phyloP scores from a whole-genome alignment of 2,797 vertebrate species.

The Otus scops region DNA sequence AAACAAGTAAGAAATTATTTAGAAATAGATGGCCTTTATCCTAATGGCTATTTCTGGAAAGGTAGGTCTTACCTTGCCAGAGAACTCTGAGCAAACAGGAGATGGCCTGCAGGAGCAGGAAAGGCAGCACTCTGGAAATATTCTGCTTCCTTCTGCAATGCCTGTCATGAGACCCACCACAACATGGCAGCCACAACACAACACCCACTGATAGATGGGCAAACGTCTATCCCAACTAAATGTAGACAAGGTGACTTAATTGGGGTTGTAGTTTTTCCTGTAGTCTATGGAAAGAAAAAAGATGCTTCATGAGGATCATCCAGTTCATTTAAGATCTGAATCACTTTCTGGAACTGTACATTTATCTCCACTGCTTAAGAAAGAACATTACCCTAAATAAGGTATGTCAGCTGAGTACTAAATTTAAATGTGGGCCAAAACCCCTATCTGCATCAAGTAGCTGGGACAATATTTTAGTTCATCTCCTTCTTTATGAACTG shows the following conservation, averaged over 20 bases:
- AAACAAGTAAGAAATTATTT: neutral
- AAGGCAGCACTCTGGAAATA: neutral
- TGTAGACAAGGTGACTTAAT: neutral
- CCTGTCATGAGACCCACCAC: neutral
- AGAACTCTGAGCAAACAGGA: neutral
- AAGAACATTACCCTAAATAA: neutral
- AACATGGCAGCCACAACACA: neutral
- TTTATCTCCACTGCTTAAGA: neutral
- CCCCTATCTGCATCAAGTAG: neutral
- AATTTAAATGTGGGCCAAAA: neutral
- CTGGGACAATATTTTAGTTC: neutral
- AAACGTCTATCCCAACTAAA: neutral
- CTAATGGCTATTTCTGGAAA: neutral
- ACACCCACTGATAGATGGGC: neutral
- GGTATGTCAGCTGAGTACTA: neutral
- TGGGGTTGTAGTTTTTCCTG: neutral
- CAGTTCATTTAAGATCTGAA: neutral
- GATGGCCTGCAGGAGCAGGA: neutral
- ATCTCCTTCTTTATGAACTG: neutral
- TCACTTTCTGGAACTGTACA: neutral
- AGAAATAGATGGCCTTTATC: neutral
- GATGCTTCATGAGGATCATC: neutral
- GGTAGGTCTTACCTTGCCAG: neutral
- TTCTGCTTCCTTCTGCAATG: neutral
- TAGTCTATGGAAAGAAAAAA: neutral